These are phyloP conservation scores for Thymelicus acteon DNA, from an alignment of 2,888 invertebrate genomes.

Conservation along the genomic window DNA sequence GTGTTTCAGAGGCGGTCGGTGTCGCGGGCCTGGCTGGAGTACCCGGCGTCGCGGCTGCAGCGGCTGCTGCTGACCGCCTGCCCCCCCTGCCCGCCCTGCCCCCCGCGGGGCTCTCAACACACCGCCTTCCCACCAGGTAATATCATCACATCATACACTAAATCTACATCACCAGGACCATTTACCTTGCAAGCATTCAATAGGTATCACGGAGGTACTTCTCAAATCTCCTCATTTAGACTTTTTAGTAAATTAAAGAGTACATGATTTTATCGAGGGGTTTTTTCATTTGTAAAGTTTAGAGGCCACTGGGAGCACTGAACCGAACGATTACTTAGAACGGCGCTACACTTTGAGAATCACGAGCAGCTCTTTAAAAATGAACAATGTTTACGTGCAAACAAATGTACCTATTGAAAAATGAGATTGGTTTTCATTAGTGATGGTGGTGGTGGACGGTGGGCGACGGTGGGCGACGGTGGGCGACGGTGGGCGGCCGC, in stretches of 20 bases:
- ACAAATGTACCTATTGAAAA: slow-evolving; percentile 22
- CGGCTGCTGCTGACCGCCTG: slow-evolving; percentile 51
- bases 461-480: background rate
- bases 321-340: too few species aligned
- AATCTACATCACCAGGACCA: too few species aligned
- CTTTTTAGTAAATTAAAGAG: too few species aligned
- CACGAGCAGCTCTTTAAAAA: slow-evolving; percentile 7
- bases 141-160: background rate
- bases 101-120: slow-evolving; percentile 30
- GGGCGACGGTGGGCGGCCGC: background rate
- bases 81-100: slow-evolving; percentile 39
- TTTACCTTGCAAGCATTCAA: too few species aligned
- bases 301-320: too few species aligned
- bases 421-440: slow-evolving; percentile 25
- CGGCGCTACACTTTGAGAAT: background rate
- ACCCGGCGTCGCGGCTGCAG: slow-evolving; percentile 53
- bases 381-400: slow-evolving; percentile 12
- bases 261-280: too few species aligned
- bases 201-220: too few species aligned
- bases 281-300: too few species aligned
- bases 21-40: slow-evolving; percentile 51
- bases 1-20: slow-evolving; percentile 43
- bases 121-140: slow-evolving; percentile 18
- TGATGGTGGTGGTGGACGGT: background rate
- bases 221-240: too few species aligned